A percentile compares a stretch with the other conserved stretches of the same genome.
These are phyloP conservation scores for Pterophyllum scalare DNA, from an alignment of 2,113 vertebrate genomes.

Conservation along the genomic window DNA sequence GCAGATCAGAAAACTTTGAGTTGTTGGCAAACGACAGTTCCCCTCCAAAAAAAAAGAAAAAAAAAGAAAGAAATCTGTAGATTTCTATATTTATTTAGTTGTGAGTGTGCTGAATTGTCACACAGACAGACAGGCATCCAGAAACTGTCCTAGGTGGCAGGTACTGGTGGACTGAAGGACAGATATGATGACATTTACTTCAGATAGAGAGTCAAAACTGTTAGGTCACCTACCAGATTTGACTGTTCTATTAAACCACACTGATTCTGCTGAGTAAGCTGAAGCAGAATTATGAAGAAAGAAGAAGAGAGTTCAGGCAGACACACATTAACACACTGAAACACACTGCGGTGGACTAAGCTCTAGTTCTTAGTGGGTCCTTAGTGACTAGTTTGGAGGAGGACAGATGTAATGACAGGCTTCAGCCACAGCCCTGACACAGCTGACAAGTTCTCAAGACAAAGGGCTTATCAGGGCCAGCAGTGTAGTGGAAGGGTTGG, in stretches of 20 bases:
- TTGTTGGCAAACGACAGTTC: not conserved
- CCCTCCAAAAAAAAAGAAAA: not conserved
- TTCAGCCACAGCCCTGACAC: constrained; percentile 57
- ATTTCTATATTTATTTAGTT: constrained; percentile 9
- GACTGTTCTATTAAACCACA: not conserved
- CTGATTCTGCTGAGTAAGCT: not conserved
- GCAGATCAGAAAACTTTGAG: not conserved
- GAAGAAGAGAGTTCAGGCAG: not conserved
- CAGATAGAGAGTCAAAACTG: not conserved
- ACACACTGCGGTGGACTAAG: constrained; percentile 33
- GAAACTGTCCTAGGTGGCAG: not conserved
- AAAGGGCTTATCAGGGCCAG: constrained; percentile 36
- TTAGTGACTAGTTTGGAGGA: constrained; percentile 51
- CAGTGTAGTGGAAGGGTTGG: constrained; percentile 7
- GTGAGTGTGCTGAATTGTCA: not conserved
- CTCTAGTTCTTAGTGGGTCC: constrained; percentile 25
- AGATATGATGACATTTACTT: not conserved
- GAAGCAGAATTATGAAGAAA: constrained; percentile 26
- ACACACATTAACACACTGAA: constrained; percentile 20
- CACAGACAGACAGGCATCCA: not conserved
- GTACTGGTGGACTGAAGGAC: not conserved
- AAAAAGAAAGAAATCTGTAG: not conserved
- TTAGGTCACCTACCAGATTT: constrained; percentile 1
- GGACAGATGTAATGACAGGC: constrained; percentile 60
- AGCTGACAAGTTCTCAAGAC: constrained; percentile 63